Conservation (phyloP, 2,797 vertebrate species). For the Melanotaenia boesemani region DNA sequence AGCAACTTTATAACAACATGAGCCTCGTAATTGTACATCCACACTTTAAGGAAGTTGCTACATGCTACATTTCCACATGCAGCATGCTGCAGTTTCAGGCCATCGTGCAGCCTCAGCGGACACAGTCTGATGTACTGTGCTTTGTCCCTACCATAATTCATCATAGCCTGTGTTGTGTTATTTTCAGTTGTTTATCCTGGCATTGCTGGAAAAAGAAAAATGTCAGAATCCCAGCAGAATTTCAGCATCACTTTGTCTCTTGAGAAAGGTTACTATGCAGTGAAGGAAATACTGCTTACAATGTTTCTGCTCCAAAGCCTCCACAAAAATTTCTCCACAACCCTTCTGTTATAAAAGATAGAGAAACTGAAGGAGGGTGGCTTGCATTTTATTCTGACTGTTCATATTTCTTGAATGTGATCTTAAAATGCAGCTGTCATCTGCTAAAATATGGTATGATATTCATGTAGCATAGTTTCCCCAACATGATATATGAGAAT, state of each 20-base stretch:
- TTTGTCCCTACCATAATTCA: slow-evolving; percentile 72
- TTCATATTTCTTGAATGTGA: slow-evolving; percentile 8
- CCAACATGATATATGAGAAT: slow-evolving; percentile 21
- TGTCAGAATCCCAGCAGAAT: slow-evolving; percentile 73
- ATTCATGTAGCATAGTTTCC: slow-evolving; percentile 21
- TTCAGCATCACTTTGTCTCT: slow-evolving; percentile 76
- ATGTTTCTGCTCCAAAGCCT: slow-evolving; percentile 42
- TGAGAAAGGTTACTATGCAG: slow-evolving; percentile 59
- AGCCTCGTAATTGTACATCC: not conserved
- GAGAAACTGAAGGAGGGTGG: not conserved
- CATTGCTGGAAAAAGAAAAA: slow-evolving; percentile 69
- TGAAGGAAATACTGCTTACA: slow-evolving; percentile 49
- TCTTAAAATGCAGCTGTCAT: not conserved
- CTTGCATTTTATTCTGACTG: slow-evolving; percentile 8
- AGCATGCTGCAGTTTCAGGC: slow-evolving; percentile 22
- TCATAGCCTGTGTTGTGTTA: slow-evolving; percentile 70
- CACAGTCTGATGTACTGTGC: slow-evolving; percentile 62
- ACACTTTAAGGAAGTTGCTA: slow-evolving; percentile 22
- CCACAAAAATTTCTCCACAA: slow-evolving; percentile 13
- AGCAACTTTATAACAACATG: not conserved
- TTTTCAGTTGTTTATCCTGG: slow-evolving; percentile 80
- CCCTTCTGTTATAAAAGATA: not conserved
- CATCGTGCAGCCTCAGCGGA: slow-evolving; percentile 44
- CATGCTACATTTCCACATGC: slow-evolving; percentile 4
- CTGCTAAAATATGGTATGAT: slow-evolving; percentile 26